phyloP scores from a whole-genome alignment of 2,113 vertebrate species.

The Ailurus styani region DNA sequence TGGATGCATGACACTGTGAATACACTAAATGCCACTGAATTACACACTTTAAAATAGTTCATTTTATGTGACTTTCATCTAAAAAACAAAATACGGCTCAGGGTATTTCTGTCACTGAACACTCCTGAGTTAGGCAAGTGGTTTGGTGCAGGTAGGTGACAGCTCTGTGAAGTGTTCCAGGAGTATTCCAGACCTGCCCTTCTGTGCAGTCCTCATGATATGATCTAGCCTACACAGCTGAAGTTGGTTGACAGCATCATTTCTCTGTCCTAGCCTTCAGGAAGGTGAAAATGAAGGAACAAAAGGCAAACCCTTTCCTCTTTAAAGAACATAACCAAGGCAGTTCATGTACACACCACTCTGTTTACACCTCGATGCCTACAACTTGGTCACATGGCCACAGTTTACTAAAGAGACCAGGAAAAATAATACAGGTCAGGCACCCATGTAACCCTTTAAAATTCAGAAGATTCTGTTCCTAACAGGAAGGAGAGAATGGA shows the following conservation, averaged over 20 bases:
- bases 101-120: neutral
- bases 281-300: neutral
- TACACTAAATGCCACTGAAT: neutral
- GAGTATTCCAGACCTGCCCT: neutral
- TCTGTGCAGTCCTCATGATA: neutral
- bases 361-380: neutral
- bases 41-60: neutral
- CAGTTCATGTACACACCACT: neutral
- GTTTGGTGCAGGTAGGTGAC: neutral
- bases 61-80: neutral
- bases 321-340: neutral
- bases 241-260: neutral
- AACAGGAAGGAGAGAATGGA: neutral
- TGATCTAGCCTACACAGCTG: neutral
- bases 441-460: neutral
- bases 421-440: neutral
- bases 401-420: neutral
- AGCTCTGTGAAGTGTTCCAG: neutral
- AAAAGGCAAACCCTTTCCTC: neutral
- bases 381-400: neutral
- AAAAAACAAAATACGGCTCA: neutral
- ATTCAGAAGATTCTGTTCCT: neutral
- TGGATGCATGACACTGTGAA: neutral
- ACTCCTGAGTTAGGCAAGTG: neutral
- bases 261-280: neutral